A percentile compares a stretch with the other conserved stretches of the same genome.
These are phyloP conservation scores for Bufotes viridis DNA, from an alignment of 2,797 vertebrate species.

Conservation along the genomic window DNA sequence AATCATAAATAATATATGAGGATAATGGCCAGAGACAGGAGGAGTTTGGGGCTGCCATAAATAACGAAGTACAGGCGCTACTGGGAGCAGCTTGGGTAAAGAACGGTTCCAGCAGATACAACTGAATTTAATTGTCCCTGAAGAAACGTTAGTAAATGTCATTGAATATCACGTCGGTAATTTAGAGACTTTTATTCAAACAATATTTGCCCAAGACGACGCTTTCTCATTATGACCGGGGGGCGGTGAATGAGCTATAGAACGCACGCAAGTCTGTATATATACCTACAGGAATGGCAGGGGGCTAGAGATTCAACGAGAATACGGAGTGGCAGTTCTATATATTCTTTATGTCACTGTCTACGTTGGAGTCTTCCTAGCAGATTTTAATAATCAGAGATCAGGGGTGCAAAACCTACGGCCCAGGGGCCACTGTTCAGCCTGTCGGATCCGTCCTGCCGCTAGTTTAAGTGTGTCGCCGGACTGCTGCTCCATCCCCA, in stretches of 20 bases:
- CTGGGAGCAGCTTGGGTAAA: conserved; percentile 18
- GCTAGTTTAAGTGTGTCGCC: too few species aligned
- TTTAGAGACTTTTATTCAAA: conserved; percentile 25
- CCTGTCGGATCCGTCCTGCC: too few species aligned
- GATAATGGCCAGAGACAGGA: conserved; percentile 21
- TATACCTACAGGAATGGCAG: too few species aligned
- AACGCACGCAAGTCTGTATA: not conserved
- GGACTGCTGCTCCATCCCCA: too few species aligned
- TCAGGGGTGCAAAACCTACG: too few species aligned
- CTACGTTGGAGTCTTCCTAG: too few species aligned
- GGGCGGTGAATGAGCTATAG: not conserved
- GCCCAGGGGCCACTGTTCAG: too few species aligned
- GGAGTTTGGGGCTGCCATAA: conserved; percentile 19
- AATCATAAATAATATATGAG: conserved; percentile 56
- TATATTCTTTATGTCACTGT: too few species aligned
- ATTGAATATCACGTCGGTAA: conserved; percentile 35
- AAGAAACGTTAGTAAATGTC: conserved; percentile 53
- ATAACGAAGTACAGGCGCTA: conserved; percentile 17
- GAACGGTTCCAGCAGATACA: conserved; percentile 6
- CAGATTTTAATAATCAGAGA: too few species aligned
- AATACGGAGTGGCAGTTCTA: too few species aligned
- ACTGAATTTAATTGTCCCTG: conserved; percentile 37
- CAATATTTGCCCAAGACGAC: conserved; percentile 26
- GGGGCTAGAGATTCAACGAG: too few species aligned
- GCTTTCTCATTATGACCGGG: conserved; percentile 2